Evolutionary conservation across 2,888 invertebrate species (phyloP).

Genomic region (Toxonevra muliebris): DNA sequence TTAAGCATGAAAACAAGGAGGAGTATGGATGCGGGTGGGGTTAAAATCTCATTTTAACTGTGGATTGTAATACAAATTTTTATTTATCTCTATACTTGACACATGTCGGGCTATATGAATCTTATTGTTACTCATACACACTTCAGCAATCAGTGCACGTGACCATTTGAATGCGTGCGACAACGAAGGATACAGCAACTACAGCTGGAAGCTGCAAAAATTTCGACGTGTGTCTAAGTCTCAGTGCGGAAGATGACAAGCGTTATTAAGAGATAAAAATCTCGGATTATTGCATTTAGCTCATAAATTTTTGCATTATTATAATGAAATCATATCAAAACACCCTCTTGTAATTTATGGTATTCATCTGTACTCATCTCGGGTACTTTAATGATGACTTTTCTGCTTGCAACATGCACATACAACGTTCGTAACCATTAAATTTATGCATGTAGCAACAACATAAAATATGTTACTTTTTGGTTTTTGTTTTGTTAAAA

Average conservation of each 20-base stretch:
- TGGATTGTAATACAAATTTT: no score
- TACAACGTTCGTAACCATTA: neutral
- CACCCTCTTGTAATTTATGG: no score
- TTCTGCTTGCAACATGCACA: no score
- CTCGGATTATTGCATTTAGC: conserved; percentile 36
- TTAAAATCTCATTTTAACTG: no score
- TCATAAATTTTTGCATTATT: no score
- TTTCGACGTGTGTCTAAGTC: neutral
- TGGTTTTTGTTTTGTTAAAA: no score
- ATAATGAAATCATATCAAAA: no score
- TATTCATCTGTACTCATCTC: neutral
- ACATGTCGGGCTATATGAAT: neutral
- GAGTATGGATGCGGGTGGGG: no score
- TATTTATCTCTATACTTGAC: neutral
- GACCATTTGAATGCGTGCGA: neutral
- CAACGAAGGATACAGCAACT: no score
- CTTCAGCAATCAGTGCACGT: conserved; percentile 11
- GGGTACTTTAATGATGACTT: neutral
- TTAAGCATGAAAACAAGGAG: no score
- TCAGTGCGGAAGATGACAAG: conserved; percentile 43
- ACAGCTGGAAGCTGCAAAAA: no score
- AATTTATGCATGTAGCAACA: neutral
- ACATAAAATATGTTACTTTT: no score
- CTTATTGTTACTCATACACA: neutral
- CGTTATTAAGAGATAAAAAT: conserved; percentile 50